These are phyloP conservation scores for Paramisgurnus dabryanus DNA, from an alignment of 2,113 vertebrate genomes.

Conservation along the genomic window DNA sequence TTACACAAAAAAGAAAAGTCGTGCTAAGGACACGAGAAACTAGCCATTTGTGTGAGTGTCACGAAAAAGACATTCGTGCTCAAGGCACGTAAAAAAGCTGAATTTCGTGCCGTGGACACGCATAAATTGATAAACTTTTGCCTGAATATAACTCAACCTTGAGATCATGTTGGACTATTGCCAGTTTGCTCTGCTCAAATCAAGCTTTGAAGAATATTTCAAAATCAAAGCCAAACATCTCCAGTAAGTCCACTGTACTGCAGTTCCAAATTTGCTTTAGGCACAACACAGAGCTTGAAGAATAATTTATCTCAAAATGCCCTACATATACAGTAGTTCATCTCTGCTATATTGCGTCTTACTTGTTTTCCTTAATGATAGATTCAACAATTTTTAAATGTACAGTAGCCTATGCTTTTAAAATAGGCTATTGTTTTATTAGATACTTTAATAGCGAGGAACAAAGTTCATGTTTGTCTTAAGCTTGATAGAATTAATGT, in stretches of 20 bases:
- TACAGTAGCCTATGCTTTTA: slow-evolving; percentile 26
- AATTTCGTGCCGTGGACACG: too few relatives aligned
- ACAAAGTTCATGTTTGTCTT: slow-evolving; percentile 19
- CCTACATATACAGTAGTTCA: slow-evolving; percentile 51
- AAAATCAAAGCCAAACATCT: slow-evolving; percentile 76
- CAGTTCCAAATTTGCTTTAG: slow-evolving; percentile 65
- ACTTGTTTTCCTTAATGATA: slow-evolving; percentile 56
- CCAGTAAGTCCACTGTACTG: slow-evolving; percentile 64
- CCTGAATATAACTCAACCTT: too few relatives aligned
- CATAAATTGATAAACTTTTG: too few relatives aligned
- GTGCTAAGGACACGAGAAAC: too few relatives aligned
- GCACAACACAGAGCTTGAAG: slow-evolving; percentile 62
- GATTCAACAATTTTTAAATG: slow-evolving; percentile 40
- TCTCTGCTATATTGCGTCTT: slow-evolving; percentile 47
- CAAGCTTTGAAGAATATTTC: slow-evolving; percentile 67
- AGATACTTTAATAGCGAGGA: slow-evolving; percentile 60
- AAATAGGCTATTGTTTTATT: slow-evolving; percentile 62
- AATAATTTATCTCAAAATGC: slow-evolving; percentile 70
- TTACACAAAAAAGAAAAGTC: too few relatives aligned
- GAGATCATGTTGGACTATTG: slow-evolving; percentile 67
- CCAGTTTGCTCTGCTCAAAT: slow-evolving; percentile 69
- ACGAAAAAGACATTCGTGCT: too few relatives aligned
- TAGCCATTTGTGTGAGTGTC: too few relatives aligned
- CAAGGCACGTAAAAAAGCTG: too few relatives aligned
- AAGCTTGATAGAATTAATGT: slow-evolving; percentile 23